Conservation (phyloP, 2,888 invertebrate species). For the Acleris laterana region DNA sequence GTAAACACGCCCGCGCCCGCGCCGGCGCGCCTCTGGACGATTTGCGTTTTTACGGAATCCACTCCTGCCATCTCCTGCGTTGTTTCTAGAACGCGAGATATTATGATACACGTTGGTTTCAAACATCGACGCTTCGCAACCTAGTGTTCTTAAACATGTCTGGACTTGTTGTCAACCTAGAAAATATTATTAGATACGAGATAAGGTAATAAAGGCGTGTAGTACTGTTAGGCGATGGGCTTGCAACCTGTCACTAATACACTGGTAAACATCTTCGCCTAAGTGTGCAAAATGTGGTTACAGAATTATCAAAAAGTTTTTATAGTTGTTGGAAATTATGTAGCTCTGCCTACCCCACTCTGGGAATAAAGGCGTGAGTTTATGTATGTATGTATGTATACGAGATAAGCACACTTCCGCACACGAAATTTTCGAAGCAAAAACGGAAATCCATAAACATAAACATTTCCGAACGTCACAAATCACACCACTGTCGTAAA, state of each 20-base stretch:
- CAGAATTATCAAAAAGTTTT: no score
- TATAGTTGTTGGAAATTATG: no score
- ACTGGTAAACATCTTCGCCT: no score
- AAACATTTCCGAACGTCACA: conserved; percentile 83
- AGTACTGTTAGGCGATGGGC: no score
- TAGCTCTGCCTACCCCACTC: no score
- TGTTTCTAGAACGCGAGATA: conserved; percentile 24
- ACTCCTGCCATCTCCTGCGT: conserved; percentile 41
- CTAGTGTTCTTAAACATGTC: background rate
- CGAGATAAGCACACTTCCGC: conserved; percentile 32
- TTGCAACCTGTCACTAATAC: no score
- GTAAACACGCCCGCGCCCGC: conserved; percentile 68
- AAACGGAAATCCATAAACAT: conserved; percentile 70
- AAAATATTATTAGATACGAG: background rate
- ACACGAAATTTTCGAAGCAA: conserved; percentile 43
- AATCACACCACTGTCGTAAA: conserved; percentile 73
- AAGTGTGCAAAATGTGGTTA: no score
- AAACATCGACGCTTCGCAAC: conserved; percentile 3
- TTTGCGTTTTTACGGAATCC: conserved; percentile 71
- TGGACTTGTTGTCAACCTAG: no score
- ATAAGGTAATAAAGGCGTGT: no score
- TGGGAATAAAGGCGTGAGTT: no score
- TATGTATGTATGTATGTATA: no score
- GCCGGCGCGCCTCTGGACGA: conserved; percentile 54
- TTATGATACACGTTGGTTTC: conserved; percentile 2